Base-by-base conservation (phyloP, 2,888 invertebrate species). In the Philonicus albiceps region DNA sequence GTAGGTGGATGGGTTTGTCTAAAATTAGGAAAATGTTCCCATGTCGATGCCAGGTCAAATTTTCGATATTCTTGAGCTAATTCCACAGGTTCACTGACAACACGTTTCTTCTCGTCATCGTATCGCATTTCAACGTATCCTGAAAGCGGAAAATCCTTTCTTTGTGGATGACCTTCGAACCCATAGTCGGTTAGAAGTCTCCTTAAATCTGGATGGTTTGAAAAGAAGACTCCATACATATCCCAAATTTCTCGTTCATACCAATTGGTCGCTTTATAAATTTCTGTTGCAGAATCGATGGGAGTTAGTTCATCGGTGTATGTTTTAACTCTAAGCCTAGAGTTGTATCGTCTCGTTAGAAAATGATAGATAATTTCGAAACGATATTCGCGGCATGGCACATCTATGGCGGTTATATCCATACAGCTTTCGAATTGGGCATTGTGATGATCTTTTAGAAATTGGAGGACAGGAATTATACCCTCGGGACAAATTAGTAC, bases 271-370 rank as follows among this genome's bases (percentile, higher is more conserved):
- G 96, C 98, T 92, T 96, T 95, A 91, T 95, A 97, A 0, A 99
- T 94, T 7, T 95, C 95, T 90, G 93, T 94, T 2, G 94, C 94
- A 0, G 98, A 98, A 89, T 98, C 98, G 31, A 99, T 91, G 0
- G 99, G 98, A 0, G 98, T 97, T 89, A 99, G 93, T 91, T 99
- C 99, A 93, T 99, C 99, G 0, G 99, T 98, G 93, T 99, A 99
- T 0, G 99, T 99, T 93, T 98, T 98, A 0, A 99, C 98, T 87
- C 99, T 95, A 89, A 99, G 96, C 86, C 99, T 95, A 1, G 98
- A 95, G 91, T 99, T 99, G 93, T 95, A 99, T 19, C 97, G 95
- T 86, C 99, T 91, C 0, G 99, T 99, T 34, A 99, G 93, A 73
- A 99, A 92, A 90, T 98, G 97, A 93, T 99, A 99, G 83, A 99